A percentile compares a stretch with the other conserved stretches of the same genome.
These are phyloP conservation scores for Lampropteryx suffumata DNA, from an alignment of 2,888 invertebrate genomes.

Conservation along the genomic window DNA sequence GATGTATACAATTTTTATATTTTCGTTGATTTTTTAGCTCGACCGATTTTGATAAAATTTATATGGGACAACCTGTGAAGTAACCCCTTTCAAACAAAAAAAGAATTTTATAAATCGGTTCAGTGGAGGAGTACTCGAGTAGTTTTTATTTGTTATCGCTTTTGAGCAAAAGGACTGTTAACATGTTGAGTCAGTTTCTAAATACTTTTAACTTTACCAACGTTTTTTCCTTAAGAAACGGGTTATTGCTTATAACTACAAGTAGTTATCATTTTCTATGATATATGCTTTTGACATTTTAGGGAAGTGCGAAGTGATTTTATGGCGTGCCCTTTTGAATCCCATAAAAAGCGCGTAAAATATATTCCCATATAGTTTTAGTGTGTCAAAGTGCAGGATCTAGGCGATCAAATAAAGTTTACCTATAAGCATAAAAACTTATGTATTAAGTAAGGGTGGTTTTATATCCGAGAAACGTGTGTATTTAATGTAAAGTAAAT, in stretches of 20 bases:
- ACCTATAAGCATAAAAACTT: conserved; percentile 12
- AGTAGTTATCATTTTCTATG: conserved; percentile 14
- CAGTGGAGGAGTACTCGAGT: too few species aligned
- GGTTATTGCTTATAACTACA: conserved; percentile 7
- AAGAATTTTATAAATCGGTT: too few species aligned
- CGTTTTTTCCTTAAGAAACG: conserved; percentile 12
- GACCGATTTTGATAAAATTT: too few species aligned
- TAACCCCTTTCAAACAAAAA: too few species aligned
- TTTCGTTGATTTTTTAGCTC: too few species aligned
- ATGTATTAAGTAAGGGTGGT: conserved; percentile 6
- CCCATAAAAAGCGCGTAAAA: conserved; percentile 33
- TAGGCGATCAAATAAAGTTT: background rate
- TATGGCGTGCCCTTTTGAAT: conserved; percentile 31
- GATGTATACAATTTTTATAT: too few species aligned
- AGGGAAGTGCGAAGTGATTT: conserved; percentile 32
- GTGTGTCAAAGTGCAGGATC: conserved; percentile 22
- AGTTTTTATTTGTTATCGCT: too few species aligned
- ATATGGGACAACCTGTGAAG: too few species aligned
- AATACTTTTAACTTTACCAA: conserved; percentile 7
- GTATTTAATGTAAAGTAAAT: conserved; percentile 5
- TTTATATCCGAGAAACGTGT: conserved; percentile 8
- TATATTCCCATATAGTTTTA: conserved; percentile 34
- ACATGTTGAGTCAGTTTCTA: too few species aligned
- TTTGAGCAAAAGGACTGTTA: too few species aligned
- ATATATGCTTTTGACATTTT: conserved; percentile 35